A percentile compares a stretch with the other conserved stretches of the same genome.
phyloP scores from a whole-genome alignment of 2,113 vertebrate genomes.

The Tricholaema leucomelas region DNA sequence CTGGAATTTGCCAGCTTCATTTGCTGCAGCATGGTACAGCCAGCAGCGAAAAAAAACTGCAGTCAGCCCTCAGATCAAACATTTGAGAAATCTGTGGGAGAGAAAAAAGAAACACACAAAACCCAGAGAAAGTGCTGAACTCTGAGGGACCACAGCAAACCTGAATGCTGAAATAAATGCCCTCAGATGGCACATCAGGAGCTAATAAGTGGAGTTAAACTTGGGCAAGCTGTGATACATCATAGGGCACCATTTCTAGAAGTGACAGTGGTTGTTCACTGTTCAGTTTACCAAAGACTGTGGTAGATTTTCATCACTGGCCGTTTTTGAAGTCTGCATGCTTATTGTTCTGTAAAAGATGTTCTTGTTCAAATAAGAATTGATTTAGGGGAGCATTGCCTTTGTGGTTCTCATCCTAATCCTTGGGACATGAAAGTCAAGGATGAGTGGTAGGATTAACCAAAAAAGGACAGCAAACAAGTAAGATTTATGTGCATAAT shows the following conservation, averaged over 20 bases:
- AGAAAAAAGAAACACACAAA: not conserved
- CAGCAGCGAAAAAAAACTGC: not conserved
- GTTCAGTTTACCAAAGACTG: not conserved
- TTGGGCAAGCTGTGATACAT: not conserved
- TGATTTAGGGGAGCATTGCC: not conserved
- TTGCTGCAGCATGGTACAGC: not conserved
- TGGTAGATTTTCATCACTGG: not conserved
- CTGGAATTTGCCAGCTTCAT: not conserved
- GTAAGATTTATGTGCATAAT: not conserved
- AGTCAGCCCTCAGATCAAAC: fast-evolving
- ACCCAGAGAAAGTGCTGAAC: not conserved
- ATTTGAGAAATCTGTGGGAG: not conserved
- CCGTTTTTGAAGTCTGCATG: not conserved
- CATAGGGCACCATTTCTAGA: not conserved
- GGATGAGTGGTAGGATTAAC: not conserved
- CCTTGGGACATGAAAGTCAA: not conserved
- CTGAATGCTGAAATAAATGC: not conserved
- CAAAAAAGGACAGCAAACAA: not conserved
- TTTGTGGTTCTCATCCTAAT: not conserved
- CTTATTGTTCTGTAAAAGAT: not conserved
- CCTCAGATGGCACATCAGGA: not conserved
- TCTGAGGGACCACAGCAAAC: not conserved
- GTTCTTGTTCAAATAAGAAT: not conserved
- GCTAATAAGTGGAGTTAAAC: not conserved
- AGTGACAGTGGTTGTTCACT: not conserved